Percentiles rank a stretch among this genome's conserved stretches.
These are phyloP conservation scores for Oryctes rhinoceros DNA, from an alignment of 1,140 invertebrate genomes.

Conservation along the genomic window DNA sequence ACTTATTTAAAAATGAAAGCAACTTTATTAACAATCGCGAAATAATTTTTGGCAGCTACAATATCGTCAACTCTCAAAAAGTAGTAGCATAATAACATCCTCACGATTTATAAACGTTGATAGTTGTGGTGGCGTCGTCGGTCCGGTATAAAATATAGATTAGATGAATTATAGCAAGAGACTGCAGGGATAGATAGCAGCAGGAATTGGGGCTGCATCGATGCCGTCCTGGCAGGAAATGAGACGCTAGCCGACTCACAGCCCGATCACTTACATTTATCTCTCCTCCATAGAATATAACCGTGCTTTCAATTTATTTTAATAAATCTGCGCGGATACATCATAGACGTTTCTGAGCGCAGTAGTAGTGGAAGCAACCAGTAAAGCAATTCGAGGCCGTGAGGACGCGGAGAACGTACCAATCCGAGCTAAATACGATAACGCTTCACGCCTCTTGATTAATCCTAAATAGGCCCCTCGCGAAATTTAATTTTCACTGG, in stretches of 20 bases:
- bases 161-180: slow-evolving; percentile 41
- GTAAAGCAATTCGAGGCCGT: slow-evolving; percentile 8
- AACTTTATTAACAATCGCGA: no score
- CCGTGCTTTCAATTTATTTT: slow-evolving; percentile 58
- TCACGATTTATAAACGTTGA: slow-evolving; percentile 1
- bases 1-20: no score
- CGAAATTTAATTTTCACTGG: slow-evolving; percentile 35
- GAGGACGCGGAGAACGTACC: slow-evolving; percentile 40
- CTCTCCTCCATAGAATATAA: slow-evolving; percentile 53
- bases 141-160: slow-evolving; percentile 42
- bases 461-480: slow-evolving; percentile 41
- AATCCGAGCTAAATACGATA: slow-evolving; percentile 55
- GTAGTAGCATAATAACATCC: slow-evolving; percentile 9
- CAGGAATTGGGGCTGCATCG: slow-evolving; percentile 32
- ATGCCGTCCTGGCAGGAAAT: slow-evolving; percentile 52
- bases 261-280: slow-evolving; percentile 53
- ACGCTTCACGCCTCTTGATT: slow-evolving; percentile 43
- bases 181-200: slow-evolving; percentile 48
- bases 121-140: slow-evolving; percentile 14
- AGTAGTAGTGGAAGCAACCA: background rate
- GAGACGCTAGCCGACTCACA: slow-evolving; percentile 52
- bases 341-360: slow-evolving; percentile 51
- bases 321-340: slow-evolving; percentile 54
- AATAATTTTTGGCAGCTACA: no score
- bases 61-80: background rate